Evolutionary conservation across 1,140 invertebrate species (phyloP), one percentile per base, ranked within the genome.

Genomic region (Saccostrea echinata): DNA sequence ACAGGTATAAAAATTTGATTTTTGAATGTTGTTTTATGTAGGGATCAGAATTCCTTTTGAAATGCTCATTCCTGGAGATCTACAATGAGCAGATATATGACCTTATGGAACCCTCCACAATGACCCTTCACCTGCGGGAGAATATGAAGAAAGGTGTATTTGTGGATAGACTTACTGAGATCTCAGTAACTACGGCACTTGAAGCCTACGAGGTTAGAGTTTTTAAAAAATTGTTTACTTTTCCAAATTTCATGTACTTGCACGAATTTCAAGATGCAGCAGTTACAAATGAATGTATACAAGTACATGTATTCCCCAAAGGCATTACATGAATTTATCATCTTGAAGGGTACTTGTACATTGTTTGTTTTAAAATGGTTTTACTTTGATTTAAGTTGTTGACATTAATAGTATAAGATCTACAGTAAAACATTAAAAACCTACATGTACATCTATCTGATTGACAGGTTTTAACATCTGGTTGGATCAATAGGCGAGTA

Each of bases 61-160:
- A 93, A 71, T 95, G 94, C 87, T 95, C 95, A 4, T 96, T 96
- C 90, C 91, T 96, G 35, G 95, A 96, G 90, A 94, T 96, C 11
- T 96, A 96, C 91, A 95, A 96, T 85, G 95, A 96, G 85, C 94
- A 95, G 57, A 91, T 96, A 2, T 95, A 93, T 91, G 95, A 96
- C 90, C 89, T 96, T 16, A 89, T 96, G 16, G 94, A 94, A 35
- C 90, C 94, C 11, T 90, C 92, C 0, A 91, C 92, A 13, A 71
- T 87, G 64, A 89, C 91, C n/a, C 91, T 94, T 1, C 93, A 94
- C 52, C 80, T 95, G 24, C 86, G 94, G 35, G 93, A 95, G 82
- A 94, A 94, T 81, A 93, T 95, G 52, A 93, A 94, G 35, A 92
- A 92, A 81, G 94, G 93, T 0, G 94, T 95, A 0, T 94, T 92